These are phyloP conservation scores for Syrmaticus mikado DNA, from an alignment of 2,113 vertebrate species.

Conservation along the genomic window DNA sequence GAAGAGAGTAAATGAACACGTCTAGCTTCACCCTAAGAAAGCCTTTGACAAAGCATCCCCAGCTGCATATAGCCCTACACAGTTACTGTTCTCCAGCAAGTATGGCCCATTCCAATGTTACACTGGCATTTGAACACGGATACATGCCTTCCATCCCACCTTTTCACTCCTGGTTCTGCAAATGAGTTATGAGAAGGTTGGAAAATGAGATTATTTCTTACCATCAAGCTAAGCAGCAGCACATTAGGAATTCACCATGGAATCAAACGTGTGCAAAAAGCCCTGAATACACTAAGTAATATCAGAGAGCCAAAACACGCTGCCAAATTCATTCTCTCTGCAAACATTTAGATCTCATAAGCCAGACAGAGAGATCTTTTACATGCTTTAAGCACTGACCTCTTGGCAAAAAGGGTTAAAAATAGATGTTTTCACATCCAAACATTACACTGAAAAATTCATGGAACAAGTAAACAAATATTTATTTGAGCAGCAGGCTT, in stretches of 20 bases:
- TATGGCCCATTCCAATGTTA: background rate
- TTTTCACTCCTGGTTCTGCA: background rate
- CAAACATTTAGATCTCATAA: background rate
- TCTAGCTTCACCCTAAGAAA: background rate
- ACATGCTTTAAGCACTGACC: background rate
- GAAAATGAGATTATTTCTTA: background rate
- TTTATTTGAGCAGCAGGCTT: constrained; percentile 11
- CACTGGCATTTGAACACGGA: background rate
- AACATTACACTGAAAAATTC: background rate
- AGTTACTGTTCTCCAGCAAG: background rate
- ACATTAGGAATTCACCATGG: constrained; percentile 1
- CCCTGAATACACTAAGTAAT: background rate
- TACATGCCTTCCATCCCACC: background rate
- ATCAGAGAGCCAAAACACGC: background rate
- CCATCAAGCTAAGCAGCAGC: constrained; percentile 25
- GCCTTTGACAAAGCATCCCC: background rate
- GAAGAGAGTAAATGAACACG: background rate
- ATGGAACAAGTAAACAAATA: background rate
- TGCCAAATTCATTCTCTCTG: background rate
- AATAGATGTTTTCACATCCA: background rate
- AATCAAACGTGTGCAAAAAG: constrained; percentile 13
- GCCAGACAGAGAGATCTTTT: background rate
- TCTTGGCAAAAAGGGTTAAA: constrained; percentile 7
- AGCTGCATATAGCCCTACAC: background rate
- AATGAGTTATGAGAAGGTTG: background rate